A percentile compares a stretch with the other conserved stretches of the same genome.
Evolutionary conservation across 1,140 invertebrate genomes (phyloP).

Genomic region (Holcopasites calliopsidis): DNA sequence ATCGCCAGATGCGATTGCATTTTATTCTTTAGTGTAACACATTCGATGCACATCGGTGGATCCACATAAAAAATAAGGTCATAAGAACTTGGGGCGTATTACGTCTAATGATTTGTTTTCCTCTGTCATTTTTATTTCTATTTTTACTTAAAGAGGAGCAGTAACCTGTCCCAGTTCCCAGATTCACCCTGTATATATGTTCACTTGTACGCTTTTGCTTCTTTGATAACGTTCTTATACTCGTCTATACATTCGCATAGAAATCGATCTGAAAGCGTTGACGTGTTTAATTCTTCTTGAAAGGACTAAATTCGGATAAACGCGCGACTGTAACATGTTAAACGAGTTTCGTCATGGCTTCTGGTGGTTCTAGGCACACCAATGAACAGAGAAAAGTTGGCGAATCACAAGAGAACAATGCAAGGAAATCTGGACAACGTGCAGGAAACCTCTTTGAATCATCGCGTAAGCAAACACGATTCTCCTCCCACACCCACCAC

Average conservation of each 20-base stretch:
- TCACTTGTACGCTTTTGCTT: neutral
- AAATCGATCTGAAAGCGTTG: neutral
- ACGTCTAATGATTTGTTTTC: too few species aligned
- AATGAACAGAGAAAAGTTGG: conserved; percentile 88
- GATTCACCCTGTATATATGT: too few species aligned
- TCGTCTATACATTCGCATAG: neutral
- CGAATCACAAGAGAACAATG: conserved; percentile 83
- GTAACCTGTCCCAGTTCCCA: too few species aligned
- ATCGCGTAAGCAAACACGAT: conserved; percentile 79
- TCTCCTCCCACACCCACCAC: conserved; percentile 74
- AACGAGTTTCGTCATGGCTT: conserved; percentile 38
- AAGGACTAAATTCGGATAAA: neutral
- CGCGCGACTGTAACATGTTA: neutral
- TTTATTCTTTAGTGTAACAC: too few species aligned
- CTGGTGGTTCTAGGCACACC: conserved; percentile 83
- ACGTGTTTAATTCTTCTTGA: neutral
- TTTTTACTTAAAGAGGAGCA: too few species aligned
- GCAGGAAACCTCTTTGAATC: conserved; percentile 87
- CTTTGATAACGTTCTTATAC: neutral
- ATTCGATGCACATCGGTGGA: too few species aligned
- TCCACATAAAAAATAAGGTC: too few species aligned
- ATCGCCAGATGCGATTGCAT: too few species aligned
- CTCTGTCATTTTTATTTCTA: too few species aligned
- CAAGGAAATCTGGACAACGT: conserved; percentile 83
- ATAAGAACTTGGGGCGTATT: too few species aligned